Evolutionary conservation across 2,888 invertebrate genomes (phyloP), one percentile per base, ranked within the genome.

Genomic region (Formica aserva): DNA sequence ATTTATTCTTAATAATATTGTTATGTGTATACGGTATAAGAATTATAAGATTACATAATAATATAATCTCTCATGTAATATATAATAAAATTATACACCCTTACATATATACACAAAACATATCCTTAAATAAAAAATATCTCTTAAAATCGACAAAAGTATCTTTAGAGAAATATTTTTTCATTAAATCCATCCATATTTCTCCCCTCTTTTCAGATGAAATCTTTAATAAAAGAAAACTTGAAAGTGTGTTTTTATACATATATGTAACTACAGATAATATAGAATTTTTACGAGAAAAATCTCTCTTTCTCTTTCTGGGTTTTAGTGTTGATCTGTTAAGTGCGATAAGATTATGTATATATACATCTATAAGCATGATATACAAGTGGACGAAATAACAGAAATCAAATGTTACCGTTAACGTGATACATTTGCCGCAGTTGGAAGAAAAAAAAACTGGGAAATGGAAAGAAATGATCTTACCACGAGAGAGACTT

Each of bases 401-500:
- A 45, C 13, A n/a, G n/a, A 29, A 57, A 41, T 29, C 29, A 62
- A 15, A 45, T 32, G 22, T 62, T 62, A 35, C 52, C 52, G 52
- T 76, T 66, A 76, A 57, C 15, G 18, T 41, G 57, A 9, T 41
- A 71, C 11, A 71, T 57, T 77, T 71, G 72, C 29, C n/a, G 15
- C 38, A 57, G 41, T 3, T 41, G 3, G 32, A 57, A 57, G 41
- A 71, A 57, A 52, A n/a, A 71, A n/a, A 71, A 57, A 77, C 32
- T n/a, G 32, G 6, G n/a, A 60, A 83, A 74, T 45, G 77, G 65
- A 67, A 66, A 84, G 62, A 75, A 77, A 78, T 84, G 74, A 81
- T 85, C 75, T 83, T 45, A 62, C 60, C 57, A 55, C 41, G 29
- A 82, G 57, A 82, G 57, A 62, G 38, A 62, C 67, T 76, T 67